Conservation (phyloP, 2,888 invertebrate species). For the Formica aserva region DNA sequence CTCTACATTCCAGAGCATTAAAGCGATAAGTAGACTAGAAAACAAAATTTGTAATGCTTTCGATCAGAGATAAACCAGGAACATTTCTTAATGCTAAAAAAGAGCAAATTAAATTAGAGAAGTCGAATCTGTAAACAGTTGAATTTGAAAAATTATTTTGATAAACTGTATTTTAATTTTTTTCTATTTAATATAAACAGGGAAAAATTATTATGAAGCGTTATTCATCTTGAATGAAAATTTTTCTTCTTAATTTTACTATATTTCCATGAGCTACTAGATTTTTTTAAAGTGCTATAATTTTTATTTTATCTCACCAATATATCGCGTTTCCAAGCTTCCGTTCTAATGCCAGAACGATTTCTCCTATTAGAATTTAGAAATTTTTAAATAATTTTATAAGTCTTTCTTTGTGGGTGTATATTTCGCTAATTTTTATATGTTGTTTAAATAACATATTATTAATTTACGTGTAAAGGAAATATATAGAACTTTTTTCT, state of each 20-base stretch:
- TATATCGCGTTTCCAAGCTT: conserved; percentile 37
- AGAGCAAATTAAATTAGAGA: background rate
- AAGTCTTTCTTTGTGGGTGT: conserved; percentile 3
- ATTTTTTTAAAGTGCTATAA: conserved; percentile 21
- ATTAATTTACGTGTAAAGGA: conserved; percentile 11
- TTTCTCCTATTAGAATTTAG: conserved; percentile 59
- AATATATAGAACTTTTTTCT: conserved; percentile 11
- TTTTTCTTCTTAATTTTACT: background rate
- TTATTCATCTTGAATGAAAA: background rate
- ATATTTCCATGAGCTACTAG: background rate
- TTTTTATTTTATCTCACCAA: conserved; percentile 22
- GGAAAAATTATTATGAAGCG: background rate
- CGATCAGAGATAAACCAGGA: background rate
- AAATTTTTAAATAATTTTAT: conserved; percentile 46
- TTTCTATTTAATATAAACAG: background rate
- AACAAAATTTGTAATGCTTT: background rate
- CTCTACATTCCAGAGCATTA: background rate
- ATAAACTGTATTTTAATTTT: background rate
- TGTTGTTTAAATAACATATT: background rate
- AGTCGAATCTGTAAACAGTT: background rate
- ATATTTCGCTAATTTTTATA: conserved; percentile 10
- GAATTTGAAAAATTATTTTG: background rate
- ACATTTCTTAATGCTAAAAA: background rate
- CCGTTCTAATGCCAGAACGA: conserved; percentile 40
- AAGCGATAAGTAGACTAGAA: background rate